A percentile compares a stretch with the other conserved stretches of the same genome.
phyloP scores from a whole-genome alignment of 2,113 vertebrate species.

The Thermophis baileyi region DNA sequence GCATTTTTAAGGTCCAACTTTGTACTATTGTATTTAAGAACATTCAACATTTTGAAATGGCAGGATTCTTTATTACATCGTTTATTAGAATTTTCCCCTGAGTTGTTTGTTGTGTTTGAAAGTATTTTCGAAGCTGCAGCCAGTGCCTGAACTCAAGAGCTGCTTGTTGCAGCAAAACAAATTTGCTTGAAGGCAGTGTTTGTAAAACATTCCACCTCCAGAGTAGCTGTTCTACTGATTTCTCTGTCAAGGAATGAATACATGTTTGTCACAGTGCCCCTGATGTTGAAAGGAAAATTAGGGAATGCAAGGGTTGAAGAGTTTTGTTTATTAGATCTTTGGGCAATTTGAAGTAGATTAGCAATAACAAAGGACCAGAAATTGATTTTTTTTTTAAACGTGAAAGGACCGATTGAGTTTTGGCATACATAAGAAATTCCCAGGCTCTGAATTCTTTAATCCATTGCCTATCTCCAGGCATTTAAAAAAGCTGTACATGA shows the following conservation, averaged over 20 bases:
- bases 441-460: background rate
- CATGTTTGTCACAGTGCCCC: background rate
- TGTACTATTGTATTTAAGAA: background rate
- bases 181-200: background rate
- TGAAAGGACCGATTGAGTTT: background rate
- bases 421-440: background rate
- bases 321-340: background rate
- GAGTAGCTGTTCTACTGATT: background rate
- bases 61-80: background rate
- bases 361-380: background rate
- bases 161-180: background rate
- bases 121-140: slow-evolving; percentile 1
- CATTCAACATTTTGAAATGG: background rate
- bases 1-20: background rate
- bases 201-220: background rate
- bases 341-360: background rate
- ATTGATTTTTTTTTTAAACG: background rate
- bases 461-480: background rate
- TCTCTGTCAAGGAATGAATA: background rate
- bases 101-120: slow-evolving; percentile 13
- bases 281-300: background rate
- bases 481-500: background rate
- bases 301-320: background rate
- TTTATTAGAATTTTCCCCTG: background rate
- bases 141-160: background rate